A percentile compares a stretch with the other conserved stretches of the same genome.
Conservation (phyloP, 2,888 invertebrate species). For the Rhagophthalmus giganteus region DNA sequence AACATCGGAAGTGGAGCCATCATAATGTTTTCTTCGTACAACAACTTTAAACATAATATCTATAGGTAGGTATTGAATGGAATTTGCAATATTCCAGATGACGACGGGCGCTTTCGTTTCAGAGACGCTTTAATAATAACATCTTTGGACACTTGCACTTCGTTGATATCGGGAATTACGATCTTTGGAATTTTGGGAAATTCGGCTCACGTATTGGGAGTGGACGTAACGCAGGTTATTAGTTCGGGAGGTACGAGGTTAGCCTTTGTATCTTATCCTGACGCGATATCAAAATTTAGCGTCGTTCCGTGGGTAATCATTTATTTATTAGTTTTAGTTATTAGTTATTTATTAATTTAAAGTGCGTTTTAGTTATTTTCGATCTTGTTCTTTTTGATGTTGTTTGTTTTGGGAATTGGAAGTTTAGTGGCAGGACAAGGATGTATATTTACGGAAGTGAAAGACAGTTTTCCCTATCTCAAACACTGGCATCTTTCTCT, state of each 20-base stretch:
- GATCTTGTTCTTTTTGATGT: constrained; percentile 80
- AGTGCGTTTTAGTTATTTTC: constrained; percentile 65
- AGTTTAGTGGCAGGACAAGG: constrained; percentile 73
- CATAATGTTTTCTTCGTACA: constrained; percentile 79
- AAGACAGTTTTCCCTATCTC: constrained; percentile 67
- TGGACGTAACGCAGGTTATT: constrained; percentile 66
- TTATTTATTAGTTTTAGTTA: not conserved
- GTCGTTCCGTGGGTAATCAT: constrained; percentile 76
- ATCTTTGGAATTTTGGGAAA: constrained; percentile 84
- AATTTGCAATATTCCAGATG: no score
- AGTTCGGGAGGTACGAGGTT: constrained; percentile 74
- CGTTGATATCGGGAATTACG: constrained; percentile 77
- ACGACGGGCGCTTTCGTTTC: no score
- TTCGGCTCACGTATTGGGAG: constrained; percentile 67
- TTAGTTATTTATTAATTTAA: not conserved
- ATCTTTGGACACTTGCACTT: constrained; percentile 78
- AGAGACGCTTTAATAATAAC: constrained; percentile 82
- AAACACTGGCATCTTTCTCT: constrained; percentile 64
- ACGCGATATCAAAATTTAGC: constrained; percentile 75
- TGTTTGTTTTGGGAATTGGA: constrained; percentile 76
- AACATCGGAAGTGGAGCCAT: constrained; percentile 75
- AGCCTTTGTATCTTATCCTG: constrained; percentile 83
- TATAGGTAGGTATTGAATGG: constrained; percentile 59
- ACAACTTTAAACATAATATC: constrained; percentile 69
- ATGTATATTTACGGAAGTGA: constrained; percentile 68